A percentile compares a stretch with the other conserved stretches of the same genome.
Conservation (phyloP, 2,888 invertebrate genomes). For the Nomada flava region DNA sequence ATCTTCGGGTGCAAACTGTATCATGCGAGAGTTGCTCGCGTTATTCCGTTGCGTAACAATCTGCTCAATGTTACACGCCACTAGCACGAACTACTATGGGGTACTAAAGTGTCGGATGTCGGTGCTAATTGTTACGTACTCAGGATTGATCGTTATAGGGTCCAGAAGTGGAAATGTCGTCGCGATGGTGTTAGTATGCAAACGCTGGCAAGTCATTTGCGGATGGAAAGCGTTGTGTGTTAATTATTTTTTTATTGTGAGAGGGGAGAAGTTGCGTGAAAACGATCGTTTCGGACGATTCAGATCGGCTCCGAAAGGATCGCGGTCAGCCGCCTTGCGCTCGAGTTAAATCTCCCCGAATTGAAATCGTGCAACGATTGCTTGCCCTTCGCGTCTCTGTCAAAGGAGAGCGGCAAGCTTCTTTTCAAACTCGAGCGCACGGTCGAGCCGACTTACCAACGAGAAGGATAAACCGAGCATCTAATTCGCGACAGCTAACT, state of each 20-base stretch:
- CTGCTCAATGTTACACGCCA: constrained; percentile 34
- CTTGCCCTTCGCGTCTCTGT: not conserved
- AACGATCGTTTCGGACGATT: constrained; percentile 28
- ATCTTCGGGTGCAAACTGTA: constrained; percentile 14
- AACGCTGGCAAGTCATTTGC: constrained; percentile 34
- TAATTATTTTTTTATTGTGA: not conserved
- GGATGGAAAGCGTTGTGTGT: constrained; percentile 31
- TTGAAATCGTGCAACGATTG: not conserved
- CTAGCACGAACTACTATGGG: constrained; percentile 24
- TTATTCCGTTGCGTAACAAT: constrained; percentile 43
- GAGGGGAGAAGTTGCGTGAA: not conserved
- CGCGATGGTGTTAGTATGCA: constrained; percentile 58
- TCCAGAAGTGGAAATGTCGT: constrained; percentile 67
- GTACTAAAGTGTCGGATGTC: constrained; percentile 27
- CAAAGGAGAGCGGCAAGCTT: not conserved
- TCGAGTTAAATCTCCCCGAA: constrained; percentile 11
- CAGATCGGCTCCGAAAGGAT: constrained; percentile 5
- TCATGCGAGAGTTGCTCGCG: constrained; percentile 28
- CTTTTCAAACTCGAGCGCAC: constrained; percentile 16
- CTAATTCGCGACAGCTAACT: constrained; percentile 5
- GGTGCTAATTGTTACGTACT: constrained; percentile 54
- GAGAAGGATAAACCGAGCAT: constrained; percentile 43
- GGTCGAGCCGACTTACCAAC: constrained; percentile 8
- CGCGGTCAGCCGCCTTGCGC: constrained; percentile 14
- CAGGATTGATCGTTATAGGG: constrained; percentile 62